These are phyloP conservation scores for Orchesella flavescens DNA, from an alignment of 2,888 invertebrate genomes.

Conservation along the genomic window DNA sequence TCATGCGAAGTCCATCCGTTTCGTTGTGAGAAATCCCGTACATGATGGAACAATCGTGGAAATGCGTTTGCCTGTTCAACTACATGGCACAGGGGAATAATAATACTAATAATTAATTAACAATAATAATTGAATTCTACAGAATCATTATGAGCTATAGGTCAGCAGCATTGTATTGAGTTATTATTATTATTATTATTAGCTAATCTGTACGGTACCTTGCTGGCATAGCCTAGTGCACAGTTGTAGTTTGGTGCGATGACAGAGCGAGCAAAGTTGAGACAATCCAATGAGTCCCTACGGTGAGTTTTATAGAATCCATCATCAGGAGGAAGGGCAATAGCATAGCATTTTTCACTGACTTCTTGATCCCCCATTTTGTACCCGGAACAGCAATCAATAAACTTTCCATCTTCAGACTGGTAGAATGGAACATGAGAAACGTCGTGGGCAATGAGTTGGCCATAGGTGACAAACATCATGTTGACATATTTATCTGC, in stretches of 20 bases:
- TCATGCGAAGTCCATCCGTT: slow-evolving; percentile 56
- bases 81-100: slow-evolving; percentile 24
- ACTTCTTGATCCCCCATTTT: slow-evolving; percentile 67
- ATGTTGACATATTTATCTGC: slow-evolving; percentile 65
- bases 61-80: slow-evolving; percentile 67
- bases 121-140: too few relatives aligned
- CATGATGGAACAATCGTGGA: slow-evolving; percentile 66
- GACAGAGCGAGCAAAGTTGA: slow-evolving; percentile 69
- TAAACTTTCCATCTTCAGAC: slow-evolving; percentile 66
- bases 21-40: slow-evolving; percentile 67
- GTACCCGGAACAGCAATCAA: slow-evolving; percentile 71
- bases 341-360: slow-evolving; percentile 69
- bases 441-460: slow-evolving; percentile 68
- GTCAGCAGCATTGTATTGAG: background rate
- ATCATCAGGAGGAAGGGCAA: slow-evolving; percentile 65
- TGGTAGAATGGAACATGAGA: slow-evolving; percentile 70
- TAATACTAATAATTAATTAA: background rate
- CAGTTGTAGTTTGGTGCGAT: slow-evolving; percentile 69
- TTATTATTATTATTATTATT: background rate
- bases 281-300: slow-evolving; percentile 58
- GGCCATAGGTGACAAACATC: slow-evolving; percentile 66
- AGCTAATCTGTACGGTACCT: slow-evolving; percentile 61
- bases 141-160: too few relatives aligned
- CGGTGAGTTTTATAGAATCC: slow-evolving; percentile 64
- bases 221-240: slow-evolving; percentile 68